phyloP scores from a whole-genome alignment of 2,888 invertebrate species.

The Serripes groenlandicus region DNA sequence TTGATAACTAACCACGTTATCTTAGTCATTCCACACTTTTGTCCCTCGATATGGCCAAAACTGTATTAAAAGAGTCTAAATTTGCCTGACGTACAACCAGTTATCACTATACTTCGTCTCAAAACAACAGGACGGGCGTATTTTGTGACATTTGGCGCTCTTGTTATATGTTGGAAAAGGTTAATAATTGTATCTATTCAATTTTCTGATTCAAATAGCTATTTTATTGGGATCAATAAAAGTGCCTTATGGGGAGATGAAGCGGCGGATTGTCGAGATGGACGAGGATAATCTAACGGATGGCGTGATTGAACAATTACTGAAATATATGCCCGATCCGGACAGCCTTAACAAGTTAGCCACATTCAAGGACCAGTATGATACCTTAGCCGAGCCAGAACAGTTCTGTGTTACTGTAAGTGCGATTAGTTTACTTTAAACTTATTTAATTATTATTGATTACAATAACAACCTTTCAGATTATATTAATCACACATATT shows the following conservation, averaged over 20 bases:
- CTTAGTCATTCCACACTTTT: no score
- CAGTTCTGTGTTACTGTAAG: slow-evolving; percentile 95
- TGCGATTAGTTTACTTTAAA: background rate
- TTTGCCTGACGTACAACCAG: no score
- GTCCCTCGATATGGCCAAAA: no score
- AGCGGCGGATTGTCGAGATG: slow-evolving; percentile 93
- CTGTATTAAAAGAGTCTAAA: no score
- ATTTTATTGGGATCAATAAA: slow-evolving; percentile 88
- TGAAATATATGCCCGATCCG: slow-evolving; percentile 94
- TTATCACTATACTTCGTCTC: no score
- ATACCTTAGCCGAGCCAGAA: slow-evolving; percentile 94
- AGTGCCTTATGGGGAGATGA: slow-evolving; percentile 87
- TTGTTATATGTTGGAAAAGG: no score
- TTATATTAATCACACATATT: no score
- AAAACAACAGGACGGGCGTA: background rate
- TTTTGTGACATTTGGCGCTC: background rate
- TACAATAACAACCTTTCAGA: no score
- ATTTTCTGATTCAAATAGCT: slow-evolving; percentile 79
- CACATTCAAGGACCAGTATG: slow-evolving; percentile 92
- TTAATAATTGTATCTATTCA: background rate
- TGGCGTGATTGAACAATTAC: slow-evolving; percentile 95
- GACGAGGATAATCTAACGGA: slow-evolving; percentile 94
- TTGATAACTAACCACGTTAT: no score
- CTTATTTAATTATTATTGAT: no score
- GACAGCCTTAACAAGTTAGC: slow-evolving; percentile 95